Percentiles rank a stretch among this genome's conserved stretches.
These are phyloP conservation scores for Odontesthes bonariensis DNA, from an alignment of 2,113 vertebrate species.

Conservation along the genomic window DNA sequence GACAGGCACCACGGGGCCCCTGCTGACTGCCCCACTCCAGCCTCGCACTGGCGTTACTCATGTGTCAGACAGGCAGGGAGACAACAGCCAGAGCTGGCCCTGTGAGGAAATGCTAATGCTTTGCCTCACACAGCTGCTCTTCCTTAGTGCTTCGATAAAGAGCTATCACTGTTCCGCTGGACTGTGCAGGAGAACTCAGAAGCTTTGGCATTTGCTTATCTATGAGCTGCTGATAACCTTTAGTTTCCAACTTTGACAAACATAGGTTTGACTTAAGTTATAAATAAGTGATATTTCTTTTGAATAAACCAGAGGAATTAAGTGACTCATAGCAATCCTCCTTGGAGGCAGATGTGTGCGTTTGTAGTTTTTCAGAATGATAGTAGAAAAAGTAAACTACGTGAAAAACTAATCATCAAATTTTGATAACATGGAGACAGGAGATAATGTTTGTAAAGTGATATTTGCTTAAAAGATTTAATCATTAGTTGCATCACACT, in stretches of 20 bases:
- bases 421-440: not conserved
- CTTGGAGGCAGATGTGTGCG: not conserved
- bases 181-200: constrained; percentile 18
- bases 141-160: constrained; percentile 59
- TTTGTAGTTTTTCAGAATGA: not conserved
- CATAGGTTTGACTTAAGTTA: constrained; percentile 2
- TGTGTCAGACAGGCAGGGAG: constrained; percentile 72
- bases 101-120: constrained; percentile 73
- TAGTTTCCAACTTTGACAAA: constrained; percentile 20
- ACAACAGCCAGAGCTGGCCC: constrained; percentile 62
- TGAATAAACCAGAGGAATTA: not conserved
- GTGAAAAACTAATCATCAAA: not conserved
- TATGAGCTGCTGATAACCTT: constrained; percentile 3
- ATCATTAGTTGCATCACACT: constrained; percentile 23
- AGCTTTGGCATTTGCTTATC: constrained; percentile 27
- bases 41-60: constrained; percentile 51
- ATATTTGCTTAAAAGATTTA: constrained; percentile 14
- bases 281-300: not conserved
- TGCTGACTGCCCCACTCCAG: constrained; percentile 66
- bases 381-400: not conserved
- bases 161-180: constrained; percentile 37
- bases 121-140: constrained; percentile 53
- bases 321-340: constrained; percentile 2
- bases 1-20: constrained; percentile 83
- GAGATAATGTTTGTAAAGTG: constrained; percentile 2